Evolutionary conservation across 2,888 invertebrate genomes (phyloP).

Genomic region (Unio pictorum): DNA sequence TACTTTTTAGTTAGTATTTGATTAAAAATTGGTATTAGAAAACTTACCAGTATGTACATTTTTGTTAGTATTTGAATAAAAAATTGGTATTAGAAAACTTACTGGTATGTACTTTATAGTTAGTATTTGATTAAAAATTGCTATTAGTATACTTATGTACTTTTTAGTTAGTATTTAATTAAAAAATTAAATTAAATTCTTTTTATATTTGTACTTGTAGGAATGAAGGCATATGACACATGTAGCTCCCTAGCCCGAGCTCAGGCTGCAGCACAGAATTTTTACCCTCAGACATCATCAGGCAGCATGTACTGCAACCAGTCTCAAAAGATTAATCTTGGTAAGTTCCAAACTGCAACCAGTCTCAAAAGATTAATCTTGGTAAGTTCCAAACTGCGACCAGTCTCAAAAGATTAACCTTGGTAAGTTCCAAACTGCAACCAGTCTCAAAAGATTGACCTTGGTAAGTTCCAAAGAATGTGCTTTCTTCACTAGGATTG

Average conservation of each 20-base stretch:
- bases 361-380: constrained; percentile 23
- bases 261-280: constrained; percentile 40
- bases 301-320: constrained; percentile 37
- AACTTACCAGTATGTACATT: too few relatives aligned
- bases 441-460: constrained; percentile 24
- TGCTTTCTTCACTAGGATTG: background rate
- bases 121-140: too few relatives aligned
- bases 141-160: too few relatives aligned
- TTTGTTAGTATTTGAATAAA: too few relatives aligned
- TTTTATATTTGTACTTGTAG: constrained; percentile 33
- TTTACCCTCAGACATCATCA: constrained; percentile 51
- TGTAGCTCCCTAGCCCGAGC: constrained; percentile 45
- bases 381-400: constrained; percentile 26
- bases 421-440: constrained; percentile 26
- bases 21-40: too few relatives aligned
- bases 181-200: too few relatives aligned
- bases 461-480: constrained; percentile 34
- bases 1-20: too few relatives aligned
- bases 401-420: constrained; percentile 23
- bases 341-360: too few relatives aligned
- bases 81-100: too few relatives aligned
- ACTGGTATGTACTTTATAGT: too few relatives aligned
- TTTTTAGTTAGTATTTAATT: too few relatives aligned
- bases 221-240: constrained; percentile 60
- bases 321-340: constrained; percentile 29